Conservation (phyloP, 2,113 vertebrate genomes). For the Notarius quadriscutis region DNA sequence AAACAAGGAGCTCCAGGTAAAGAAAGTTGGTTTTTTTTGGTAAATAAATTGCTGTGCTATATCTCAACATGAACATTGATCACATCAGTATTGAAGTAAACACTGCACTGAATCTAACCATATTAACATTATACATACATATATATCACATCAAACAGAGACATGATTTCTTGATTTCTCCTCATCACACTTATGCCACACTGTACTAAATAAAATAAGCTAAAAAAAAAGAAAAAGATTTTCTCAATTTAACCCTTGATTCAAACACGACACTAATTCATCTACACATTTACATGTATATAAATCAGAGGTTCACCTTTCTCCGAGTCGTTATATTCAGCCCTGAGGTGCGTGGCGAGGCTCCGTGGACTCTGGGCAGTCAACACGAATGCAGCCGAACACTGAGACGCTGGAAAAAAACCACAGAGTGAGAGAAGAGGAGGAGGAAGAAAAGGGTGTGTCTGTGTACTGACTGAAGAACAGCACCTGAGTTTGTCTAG, state of each 20-base stretch:
- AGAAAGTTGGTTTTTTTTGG: neutral
- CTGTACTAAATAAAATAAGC: neutral
- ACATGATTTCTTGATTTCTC: neutral
- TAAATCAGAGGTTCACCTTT: conserved; percentile 2
- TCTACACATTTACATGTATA: neutral
- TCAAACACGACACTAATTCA: too few relatives aligned
- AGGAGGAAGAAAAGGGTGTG: conserved; percentile 66
- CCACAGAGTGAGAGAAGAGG: conserved; percentile 29
- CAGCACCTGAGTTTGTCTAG: conserved; percentile 40
- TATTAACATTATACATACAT: neutral
- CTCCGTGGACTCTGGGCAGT: conserved; percentile 77
- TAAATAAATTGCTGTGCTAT: neutral
- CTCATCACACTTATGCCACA: neutral
- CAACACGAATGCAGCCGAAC: conserved; percentile 67
- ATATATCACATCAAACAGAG: neutral
- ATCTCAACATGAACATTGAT: neutral
- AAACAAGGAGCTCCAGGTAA: neutral
- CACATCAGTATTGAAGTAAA: neutral
- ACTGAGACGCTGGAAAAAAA: conserved; percentile 36
- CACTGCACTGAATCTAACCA: neutral
- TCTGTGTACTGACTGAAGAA: conserved; percentile 43
- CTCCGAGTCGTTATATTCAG: neutral
- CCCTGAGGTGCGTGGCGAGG: conserved; percentile 18
- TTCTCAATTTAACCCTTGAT: neutral
- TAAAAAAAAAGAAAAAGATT: too few relatives aligned